These are phyloP conservation scores for Linyphia triangularis DNA, from an alignment of 2,888 invertebrate species.

Conservation along the genomic window DNA sequence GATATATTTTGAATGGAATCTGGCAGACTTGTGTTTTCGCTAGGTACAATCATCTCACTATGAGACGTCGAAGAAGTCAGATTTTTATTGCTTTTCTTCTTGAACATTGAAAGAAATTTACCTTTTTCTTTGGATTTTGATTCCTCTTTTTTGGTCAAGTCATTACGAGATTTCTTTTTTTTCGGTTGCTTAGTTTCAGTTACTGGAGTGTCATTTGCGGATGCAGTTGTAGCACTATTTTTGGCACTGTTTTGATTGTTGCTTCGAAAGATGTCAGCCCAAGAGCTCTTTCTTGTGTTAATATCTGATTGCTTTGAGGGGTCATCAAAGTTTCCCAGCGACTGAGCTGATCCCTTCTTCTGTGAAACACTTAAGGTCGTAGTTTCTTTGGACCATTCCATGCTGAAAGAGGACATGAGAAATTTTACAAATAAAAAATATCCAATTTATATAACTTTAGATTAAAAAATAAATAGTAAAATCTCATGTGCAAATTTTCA, in stretches of 20 bases:
- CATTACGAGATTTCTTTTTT: conserved; percentile 52
- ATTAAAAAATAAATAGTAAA: too few relatives aligned
- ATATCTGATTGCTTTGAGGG: conserved; percentile 18
- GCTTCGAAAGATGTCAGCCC: conserved; percentile 76
- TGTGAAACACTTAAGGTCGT: conserved; percentile 13
- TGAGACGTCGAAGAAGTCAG: conserved; percentile 34
- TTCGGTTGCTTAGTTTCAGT: conserved; percentile 11
- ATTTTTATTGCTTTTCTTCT: conserved; percentile 67
- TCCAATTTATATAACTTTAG: too few relatives aligned
- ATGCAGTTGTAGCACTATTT: neutral
- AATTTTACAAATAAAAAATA: too few relatives aligned
- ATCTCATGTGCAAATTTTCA: too few relatives aligned
- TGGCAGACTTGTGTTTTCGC: conserved; percentile 26
- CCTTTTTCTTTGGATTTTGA: conserved; percentile 71
- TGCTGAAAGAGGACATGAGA: too few relatives aligned
- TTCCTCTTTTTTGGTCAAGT: conserved; percentile 35
- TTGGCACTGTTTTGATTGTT: conserved; percentile 67
- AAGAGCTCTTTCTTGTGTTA: conserved; percentile 75
- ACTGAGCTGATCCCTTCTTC: conserved; percentile 69
- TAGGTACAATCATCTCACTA: conserved; percentile 32
- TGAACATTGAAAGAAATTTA: conserved; percentile 73
- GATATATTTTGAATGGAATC: conserved; percentile 22
- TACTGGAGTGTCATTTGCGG: neutral
- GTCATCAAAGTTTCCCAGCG: conserved; percentile 48
- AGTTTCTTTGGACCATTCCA: too few relatives aligned